These are phyloP conservation scores for Prietella phreatophila DNA, from an alignment of 2,113 vertebrate species.

Conservation along the genomic window DNA sequence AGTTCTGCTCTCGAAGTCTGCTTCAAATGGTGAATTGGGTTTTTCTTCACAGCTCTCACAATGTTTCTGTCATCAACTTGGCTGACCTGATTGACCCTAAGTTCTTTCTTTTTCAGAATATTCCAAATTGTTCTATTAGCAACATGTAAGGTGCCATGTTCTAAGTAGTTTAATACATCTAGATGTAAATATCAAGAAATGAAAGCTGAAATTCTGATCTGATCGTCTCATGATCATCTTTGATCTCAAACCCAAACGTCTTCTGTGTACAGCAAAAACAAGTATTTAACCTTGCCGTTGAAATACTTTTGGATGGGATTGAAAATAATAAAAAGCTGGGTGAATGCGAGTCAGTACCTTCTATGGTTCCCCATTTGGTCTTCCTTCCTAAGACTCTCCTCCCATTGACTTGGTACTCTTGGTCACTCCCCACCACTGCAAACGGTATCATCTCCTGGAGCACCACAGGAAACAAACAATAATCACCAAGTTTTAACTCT, in stretches of 20 bases:
- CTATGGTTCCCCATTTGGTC: slow-evolving; percentile 98
- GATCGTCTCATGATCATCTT: background rate
- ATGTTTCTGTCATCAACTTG: background rate
- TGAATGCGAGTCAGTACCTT: slow-evolving; percentile 76
- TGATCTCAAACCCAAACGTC: background rate
- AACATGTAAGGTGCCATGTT: background rate
- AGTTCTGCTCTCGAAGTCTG: background rate
- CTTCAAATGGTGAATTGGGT: background rate
- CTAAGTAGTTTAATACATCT: background rate
- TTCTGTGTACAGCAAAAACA: background rate
- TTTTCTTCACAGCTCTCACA: background rate
- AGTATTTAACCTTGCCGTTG: background rate
- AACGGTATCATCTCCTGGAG: slow-evolving; percentile 96
- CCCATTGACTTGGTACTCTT: slow-evolving; percentile 97
- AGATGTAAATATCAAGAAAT: background rate
- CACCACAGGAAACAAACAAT: background rate
- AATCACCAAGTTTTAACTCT: background rate
- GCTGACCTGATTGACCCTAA: too few relatives aligned
- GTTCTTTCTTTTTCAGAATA: too few relatives aligned
- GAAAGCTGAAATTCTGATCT: background rate
- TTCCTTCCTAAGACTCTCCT: slow-evolving; percentile 93
- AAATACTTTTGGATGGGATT: background rate
- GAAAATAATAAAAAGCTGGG: background rate
- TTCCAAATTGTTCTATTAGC: too few relatives aligned
- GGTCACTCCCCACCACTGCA: slow-evolving; percentile 97